Conservation (phyloP, 2,888 invertebrate genomes). For the Rotaria magnacalcarata region DNA sequence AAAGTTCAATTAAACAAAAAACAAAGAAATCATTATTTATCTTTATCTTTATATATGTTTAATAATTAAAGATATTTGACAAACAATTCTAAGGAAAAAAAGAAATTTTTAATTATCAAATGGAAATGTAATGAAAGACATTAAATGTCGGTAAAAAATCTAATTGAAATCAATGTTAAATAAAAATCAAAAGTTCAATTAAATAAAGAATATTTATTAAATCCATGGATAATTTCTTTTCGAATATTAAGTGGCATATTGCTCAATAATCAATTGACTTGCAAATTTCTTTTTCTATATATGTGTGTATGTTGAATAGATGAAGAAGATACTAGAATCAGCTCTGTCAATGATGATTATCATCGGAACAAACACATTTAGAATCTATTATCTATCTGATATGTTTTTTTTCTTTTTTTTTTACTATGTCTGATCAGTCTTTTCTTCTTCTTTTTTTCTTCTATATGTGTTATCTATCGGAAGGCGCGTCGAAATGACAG, state of each 20-base stretch:
- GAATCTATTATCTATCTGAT: slow-evolving; percentile 21
- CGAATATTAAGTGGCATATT: not conserved
- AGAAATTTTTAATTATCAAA: no score
- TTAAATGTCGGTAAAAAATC: no score
- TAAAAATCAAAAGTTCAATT: no score
- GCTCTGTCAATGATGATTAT: slow-evolving; percentile 11
- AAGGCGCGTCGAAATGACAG: slow-evolving; percentile 20
- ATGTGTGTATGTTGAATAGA: not conserved
- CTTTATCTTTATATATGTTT: no score
- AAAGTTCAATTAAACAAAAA: no score
- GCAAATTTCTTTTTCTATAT: not conserved
- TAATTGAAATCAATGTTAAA: no score
- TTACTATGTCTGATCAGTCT: not conserved
- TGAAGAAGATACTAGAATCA: not conserved
- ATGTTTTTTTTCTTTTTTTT: not conserved
- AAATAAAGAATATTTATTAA: no score
- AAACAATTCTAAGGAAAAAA: no score
- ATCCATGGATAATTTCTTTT: not conserved
- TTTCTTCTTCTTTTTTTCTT: not conserved
- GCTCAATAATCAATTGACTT: slow-evolving; percentile 23
- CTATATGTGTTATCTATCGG: slow-evolving; percentile 17
- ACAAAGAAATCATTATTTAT: no score
- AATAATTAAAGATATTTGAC: no score
- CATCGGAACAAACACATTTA: slow-evolving; percentile 31
- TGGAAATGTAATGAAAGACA: no score